Evolutionary conservation across 1,140 invertebrate genomes (phyloP), one percentile per base, ranked within the genome.

Genomic region (Berghia stephanieae): DNA sequence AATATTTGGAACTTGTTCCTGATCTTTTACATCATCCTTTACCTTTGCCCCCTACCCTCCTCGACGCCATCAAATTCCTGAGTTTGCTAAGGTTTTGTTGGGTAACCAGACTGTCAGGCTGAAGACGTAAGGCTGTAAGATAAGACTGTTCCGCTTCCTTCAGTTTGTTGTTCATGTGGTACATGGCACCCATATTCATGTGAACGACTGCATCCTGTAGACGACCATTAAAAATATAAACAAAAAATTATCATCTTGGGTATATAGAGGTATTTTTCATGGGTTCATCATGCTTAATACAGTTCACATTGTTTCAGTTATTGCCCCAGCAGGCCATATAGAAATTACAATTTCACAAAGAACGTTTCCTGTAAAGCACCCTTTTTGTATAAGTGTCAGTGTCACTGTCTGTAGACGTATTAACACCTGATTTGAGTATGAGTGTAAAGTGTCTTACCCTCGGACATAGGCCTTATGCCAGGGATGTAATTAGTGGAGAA

Each of bases 161-260:
- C 77, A 95, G 94, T 90, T 97, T 96, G 13, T 95, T 95, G 87
- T 97, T 96, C 66, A 97, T 90, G 90, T 98, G 96, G 34, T 96
- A 90, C 86, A 98, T 98, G 55, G 96, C 96, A 24, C 96, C 96
- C 43, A 98, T 90, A 88, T 98, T 98, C 84, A 96, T 96, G 88
- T 97, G 95, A 72, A 94, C 94, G 75, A 94, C 92, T 0, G 96
- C 94, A 84, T 96, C 94, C 93, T 95, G 92, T 34, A 90, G 90
- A 79, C 67, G 67, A 75, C 73, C 49, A 38, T n/a, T 36, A 40
- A 42, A 3, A 69, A 44, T 6, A 21, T 16, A 46, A 46, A 52
- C 16, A n/a, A n/a, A n/a, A n/a, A n/a, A n/a, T n/a, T n/a, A n/a
- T n/a, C n/a, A n/a, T n/a, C n/a, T n/a, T n/a, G n/a, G n/a, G n/a